Conservation (phyloP, 2,113 vertebrate species). For the Strix aluco region DNA sequence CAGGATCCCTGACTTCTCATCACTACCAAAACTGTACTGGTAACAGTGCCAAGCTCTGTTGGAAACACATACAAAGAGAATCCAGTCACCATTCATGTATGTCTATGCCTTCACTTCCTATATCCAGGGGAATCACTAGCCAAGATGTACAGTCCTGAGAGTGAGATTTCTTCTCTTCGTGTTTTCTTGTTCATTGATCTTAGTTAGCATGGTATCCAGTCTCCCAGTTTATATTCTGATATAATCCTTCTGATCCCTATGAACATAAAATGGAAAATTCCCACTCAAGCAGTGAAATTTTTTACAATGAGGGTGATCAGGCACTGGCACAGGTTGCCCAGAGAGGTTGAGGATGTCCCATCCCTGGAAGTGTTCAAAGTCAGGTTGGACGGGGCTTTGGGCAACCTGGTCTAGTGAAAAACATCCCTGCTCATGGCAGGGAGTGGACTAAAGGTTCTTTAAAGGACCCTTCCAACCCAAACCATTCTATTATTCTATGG, state of each 20-base stretch:
- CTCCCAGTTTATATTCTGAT: not conserved
- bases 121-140: not conserved
- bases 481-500: not conserved
- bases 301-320: not conserved
- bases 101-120: not conserved
- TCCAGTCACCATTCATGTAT: rapidly evolving
- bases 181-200: not conserved
- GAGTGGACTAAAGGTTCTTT: not conserved
- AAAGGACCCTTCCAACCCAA: not conserved
- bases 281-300: not conserved
- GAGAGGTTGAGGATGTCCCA: not conserved
- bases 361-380: not conserved
- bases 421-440: not conserved
- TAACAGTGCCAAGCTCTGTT: not conserved
- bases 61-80: not conserved
- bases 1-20: not conserved
- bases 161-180: not conserved
- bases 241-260: not conserved
- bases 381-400: not conserved
- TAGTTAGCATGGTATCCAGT: not conserved
- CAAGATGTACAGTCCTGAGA: not conserved
- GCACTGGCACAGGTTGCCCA: not conserved
- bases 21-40: not conserved
- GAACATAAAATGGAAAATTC: not conserved
- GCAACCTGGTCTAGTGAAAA: not conserved